Conservation (phyloP, 2,797 vertebrate species). For the Hyperoplus lanceolatus region DNA sequence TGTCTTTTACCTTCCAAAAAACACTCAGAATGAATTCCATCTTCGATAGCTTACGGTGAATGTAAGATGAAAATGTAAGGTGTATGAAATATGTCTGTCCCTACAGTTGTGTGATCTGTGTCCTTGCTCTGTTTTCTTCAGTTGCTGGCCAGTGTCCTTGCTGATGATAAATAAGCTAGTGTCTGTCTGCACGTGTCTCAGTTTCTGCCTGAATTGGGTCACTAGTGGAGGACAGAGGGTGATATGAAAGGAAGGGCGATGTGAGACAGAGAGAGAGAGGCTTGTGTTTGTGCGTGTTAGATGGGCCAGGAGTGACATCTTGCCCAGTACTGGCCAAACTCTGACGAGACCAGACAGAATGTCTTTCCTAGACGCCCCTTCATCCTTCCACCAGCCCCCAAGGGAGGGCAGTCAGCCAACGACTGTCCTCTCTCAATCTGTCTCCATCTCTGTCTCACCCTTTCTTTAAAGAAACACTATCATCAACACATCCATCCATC, state of each 20-base stretch:
- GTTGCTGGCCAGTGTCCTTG: conserved; percentile 17
- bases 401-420: conserved; percentile 74
- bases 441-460: conserved; percentile 73
- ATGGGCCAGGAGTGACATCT: conserved; percentile 72
- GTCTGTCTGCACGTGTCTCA: conserved; percentile 50
- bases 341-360: conserved; percentile 71
- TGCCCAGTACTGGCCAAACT: conserved; percentile 66
- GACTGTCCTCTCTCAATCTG: conserved; percentile 64
- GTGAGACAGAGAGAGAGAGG: conserved; percentile 65
- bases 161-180: conserved; percentile 26
- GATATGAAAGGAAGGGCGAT: conserved; percentile 66
- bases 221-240: conserved; percentile 55
- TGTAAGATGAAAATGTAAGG: too few relatives aligned
- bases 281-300: conserved; percentile 52
- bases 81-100: too few relatives aligned
- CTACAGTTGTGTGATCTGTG: not conserved
- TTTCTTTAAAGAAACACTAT: conserved; percentile 71
- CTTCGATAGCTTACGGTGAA: not conserved
- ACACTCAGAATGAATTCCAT: not conserved
- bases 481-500: conserved; percentile 77
- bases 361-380: conserved; percentile 58
- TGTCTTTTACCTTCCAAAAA: conserved; percentile 8
- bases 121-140: conserved; percentile 7
- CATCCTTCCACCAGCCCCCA: conserved; percentile 58
- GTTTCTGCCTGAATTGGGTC: conserved; percentile 61